Percentiles rank a stretch among this genome's conserved stretches.
phyloP scores from a whole-genome alignment of 30 jellyfish, hydroid and myxozoan species.

The Aurelia sp. region DNA sequence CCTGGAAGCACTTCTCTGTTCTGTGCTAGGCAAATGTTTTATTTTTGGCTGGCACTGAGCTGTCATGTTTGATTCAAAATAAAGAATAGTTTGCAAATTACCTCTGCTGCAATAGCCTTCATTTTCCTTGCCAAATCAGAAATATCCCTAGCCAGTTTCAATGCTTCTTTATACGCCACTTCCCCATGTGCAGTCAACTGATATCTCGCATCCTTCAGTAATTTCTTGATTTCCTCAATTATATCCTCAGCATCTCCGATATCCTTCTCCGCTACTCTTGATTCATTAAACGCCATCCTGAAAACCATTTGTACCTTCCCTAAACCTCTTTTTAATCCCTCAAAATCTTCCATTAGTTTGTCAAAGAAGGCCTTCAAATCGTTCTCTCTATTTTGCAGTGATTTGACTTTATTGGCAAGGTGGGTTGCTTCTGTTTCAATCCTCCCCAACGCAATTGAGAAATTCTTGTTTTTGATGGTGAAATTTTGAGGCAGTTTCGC shows the following conservation, averaged over 20 bases:
- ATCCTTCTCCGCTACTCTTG: conserved; percentile 66
- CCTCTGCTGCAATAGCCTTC: conserved; percentile 97
- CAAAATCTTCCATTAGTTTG: conserved; percentile 56
- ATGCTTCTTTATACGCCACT: conserved; percentile 49
- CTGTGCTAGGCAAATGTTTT: too few relatives aligned
- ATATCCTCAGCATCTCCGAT: conserved; percentile 77
- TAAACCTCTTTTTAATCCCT: conserved; percentile 39
- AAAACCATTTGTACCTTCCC: conserved; percentile 48
- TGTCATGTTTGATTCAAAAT: too few relatives aligned
- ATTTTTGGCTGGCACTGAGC: too few relatives aligned
- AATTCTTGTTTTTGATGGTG: conserved; percentile 77
- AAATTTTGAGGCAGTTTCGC: conserved; percentile 62
- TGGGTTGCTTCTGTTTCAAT: conserved; percentile 58
- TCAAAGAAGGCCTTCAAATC: conserved; percentile 76
- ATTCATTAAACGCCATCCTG: conserved; percentile 60
- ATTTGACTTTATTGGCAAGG: conserved; percentile 51
- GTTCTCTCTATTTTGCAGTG: conserved; percentile 64
- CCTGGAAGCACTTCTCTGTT: too few relatives aligned
- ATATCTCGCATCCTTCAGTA: conserved; percentile 70
- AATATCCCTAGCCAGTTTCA: conserved; percentile 63
- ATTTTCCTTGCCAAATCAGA: conserved; percentile 84
- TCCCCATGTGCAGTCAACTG: conserved; percentile 60
- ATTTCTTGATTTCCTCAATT: conserved; percentile 76
- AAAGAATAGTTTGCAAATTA: not conserved
- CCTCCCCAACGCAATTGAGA: conserved; percentile 69